A percentile compares a stretch with the other conserved stretches of the same genome.
Conservation (phyloP, 2,113 vertebrate genomes). For the Tenebrosternarchus preto region DNA sequence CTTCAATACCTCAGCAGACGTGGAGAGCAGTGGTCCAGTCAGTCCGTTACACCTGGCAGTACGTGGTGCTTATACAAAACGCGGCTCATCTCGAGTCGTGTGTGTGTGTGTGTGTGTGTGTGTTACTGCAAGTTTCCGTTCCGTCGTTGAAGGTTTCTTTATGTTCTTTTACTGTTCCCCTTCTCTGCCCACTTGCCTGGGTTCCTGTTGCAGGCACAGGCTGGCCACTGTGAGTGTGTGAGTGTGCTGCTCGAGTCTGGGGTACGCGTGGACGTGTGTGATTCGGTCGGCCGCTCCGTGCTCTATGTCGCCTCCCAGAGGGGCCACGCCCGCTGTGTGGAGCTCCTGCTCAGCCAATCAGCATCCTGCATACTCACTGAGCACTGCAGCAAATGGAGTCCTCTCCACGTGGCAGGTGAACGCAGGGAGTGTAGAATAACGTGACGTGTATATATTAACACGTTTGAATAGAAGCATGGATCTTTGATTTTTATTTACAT, state of each 20-base stretch:
- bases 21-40: conserved; percentile 89
- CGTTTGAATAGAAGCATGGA: no score
- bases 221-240: conserved; percentile 54
- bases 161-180: no score
- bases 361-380: conserved; percentile 88
- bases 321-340: conserved; percentile 85
- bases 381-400: conserved; percentile 84
- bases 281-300: conserved; percentile 85
- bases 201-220: conserved; percentile 32
- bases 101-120: no score
- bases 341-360: conserved; percentile 88
- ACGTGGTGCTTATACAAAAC: conserved; percentile 66
- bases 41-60: conserved; percentile 98
- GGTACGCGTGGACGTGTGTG: conserved; percentile 81
- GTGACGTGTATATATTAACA: no score
- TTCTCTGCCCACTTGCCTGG: no score
- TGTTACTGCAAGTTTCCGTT: no score
- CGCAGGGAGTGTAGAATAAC: not conserved
- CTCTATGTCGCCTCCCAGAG: conserved; percentile 89
- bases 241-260: conserved; percentile 43
- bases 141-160: not conserved
- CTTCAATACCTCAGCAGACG: conserved; percentile 92
- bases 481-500: not conserved
- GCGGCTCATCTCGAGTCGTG: no score
- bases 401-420: conserved; percentile 88